These are phyloP conservation scores for Enteromius mattozi DNA, from an alignment of 2,797 vertebrate species.

Conservation along the genomic window DNA sequence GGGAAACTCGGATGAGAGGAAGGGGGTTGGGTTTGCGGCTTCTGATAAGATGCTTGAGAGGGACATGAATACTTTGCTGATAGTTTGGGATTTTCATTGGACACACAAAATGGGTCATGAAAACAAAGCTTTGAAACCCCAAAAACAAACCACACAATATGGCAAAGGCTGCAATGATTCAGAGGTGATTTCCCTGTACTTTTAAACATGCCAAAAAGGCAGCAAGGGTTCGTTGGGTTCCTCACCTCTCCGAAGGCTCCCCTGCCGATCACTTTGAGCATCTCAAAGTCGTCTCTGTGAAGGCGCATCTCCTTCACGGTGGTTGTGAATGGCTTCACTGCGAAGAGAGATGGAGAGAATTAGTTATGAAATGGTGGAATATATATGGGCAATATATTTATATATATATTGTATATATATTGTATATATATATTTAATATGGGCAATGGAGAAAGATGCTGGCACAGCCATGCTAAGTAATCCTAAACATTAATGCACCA, in stretches of 20 bases:
- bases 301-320: constrained; percentile 89
- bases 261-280: constrained; percentile 90
- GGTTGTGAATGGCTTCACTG: constrained; percentile 87
- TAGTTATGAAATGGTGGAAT: background rate
- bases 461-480: background rate
- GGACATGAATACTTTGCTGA: constrained; percentile 26
- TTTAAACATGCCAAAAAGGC: constrained; percentile 22
- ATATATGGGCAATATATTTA: no score
- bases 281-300: constrained; percentile 89
- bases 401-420: no score
- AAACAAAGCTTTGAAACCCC: constrained; percentile 35
- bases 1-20: constrained; percentile 44
- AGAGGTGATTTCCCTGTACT: constrained; percentile 26
- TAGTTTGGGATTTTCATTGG: constrained; percentile 45
- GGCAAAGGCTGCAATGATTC: constrained; percentile 16
- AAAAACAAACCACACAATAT: constrained; percentile 36
- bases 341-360: constrained; percentile 30
- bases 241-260: constrained; percentile 92
- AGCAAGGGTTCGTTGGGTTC: background rate
- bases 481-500: background rate
- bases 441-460: background rate
- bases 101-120: constrained; percentile 32
- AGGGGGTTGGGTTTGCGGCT: constrained; percentile 35
- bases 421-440: no score
- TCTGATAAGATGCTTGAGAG: constrained; percentile 50